phyloP scores from a whole-genome alignment of 2,113 vertebrate genomes.

The Edolisoma coerulescens region DNA sequence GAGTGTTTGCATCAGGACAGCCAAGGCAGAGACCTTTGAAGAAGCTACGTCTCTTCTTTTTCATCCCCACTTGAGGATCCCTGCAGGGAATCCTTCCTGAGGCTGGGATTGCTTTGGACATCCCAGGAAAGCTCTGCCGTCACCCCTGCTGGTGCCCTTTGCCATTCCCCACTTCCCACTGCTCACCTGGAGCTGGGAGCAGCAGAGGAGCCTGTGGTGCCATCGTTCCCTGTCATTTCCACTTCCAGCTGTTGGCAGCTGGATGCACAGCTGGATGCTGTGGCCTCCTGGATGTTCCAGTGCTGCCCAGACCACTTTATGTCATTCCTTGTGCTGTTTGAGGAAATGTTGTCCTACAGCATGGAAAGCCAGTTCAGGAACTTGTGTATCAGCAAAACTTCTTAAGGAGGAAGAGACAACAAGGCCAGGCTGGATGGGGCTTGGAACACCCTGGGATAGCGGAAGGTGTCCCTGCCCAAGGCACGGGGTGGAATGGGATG shows the following conservation, averaged over 20 bases:
- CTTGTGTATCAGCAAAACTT: neutral
- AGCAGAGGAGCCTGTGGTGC: neutral
- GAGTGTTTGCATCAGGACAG: neutral
- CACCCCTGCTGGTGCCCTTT: neutral
- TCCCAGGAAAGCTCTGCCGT: neutral
- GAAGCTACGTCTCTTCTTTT: neutral
- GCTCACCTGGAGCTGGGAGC: neutral
- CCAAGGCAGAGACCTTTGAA: neutral
- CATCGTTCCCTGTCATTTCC: neutral
- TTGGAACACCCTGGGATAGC: neutral
- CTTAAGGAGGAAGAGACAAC: neutral
- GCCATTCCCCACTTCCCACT: neutral
- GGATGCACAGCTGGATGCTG: neutral
- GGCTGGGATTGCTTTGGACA: neutral
- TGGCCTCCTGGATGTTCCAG: neutral
- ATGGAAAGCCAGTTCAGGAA: neutral
- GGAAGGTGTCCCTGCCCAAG: neutral
- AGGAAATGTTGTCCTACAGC: neutral
- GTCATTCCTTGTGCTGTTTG: neutral
- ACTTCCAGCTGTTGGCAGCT: neutral
- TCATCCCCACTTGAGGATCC: neutral
- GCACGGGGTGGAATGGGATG: neutral
- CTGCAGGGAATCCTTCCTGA: neutral
- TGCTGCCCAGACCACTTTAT: fast-evolving
- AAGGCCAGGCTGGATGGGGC: neutral